Conservation (phyloP, 30 jellyfish, hydroid and myxozoan genomes). For the Rhopilema esculentum region DNA sequence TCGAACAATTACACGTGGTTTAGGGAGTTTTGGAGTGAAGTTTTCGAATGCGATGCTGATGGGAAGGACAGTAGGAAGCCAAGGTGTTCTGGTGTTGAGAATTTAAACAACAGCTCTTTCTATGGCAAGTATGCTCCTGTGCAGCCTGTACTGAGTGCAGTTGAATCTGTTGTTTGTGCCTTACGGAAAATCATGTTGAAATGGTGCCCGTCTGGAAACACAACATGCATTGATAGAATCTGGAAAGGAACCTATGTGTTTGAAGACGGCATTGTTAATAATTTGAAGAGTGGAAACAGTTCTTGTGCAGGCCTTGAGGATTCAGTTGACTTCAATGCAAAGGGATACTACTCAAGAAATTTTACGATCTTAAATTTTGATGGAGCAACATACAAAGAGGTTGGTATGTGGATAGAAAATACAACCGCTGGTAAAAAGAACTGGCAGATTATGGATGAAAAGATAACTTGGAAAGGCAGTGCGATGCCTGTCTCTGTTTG, state of each 20-base stretch:
- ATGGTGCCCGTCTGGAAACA: slow-evolving; percentile 26
- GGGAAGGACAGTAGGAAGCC: neutral
- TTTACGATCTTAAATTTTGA: slow-evolving; percentile 11
- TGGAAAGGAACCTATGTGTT: neutral
- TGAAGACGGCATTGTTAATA: slow-evolving; percentile 19
- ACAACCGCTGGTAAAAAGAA: neutral
- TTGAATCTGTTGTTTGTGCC: slow-evolving; percentile 68
- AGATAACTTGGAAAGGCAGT: slow-evolving; percentile 32
- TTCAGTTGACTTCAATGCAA: slow-evolving; percentile 17
- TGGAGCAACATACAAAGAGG: slow-evolving; percentile 29
- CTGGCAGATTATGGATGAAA: neutral
- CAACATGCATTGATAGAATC: neutral
- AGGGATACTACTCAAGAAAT: slow-evolving; percentile 32
- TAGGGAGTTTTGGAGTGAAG: slow-evolving; percentile 76
- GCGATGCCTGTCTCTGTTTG: slow-evolving; percentile 55
- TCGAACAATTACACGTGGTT: slow-evolving; percentile 58
- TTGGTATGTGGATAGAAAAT: slow-evolving; percentile 35
- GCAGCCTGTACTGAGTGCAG: slow-evolving; percentile 68
- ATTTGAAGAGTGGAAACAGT: slow-evolving; percentile 20
- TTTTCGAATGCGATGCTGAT: slow-evolving; percentile 59
- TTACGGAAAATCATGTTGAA: slow-evolving; percentile 23
- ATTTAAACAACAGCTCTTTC: neutral
- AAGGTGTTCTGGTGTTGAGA: slow-evolving; percentile 63
- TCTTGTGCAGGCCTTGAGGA: slow-evolving; percentile 17
- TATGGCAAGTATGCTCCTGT: slow-evolving; percentile 37